phyloP scores from a whole-genome alignment of 2,797 vertebrate genomes.

The Oreochromis grahami region DNA sequence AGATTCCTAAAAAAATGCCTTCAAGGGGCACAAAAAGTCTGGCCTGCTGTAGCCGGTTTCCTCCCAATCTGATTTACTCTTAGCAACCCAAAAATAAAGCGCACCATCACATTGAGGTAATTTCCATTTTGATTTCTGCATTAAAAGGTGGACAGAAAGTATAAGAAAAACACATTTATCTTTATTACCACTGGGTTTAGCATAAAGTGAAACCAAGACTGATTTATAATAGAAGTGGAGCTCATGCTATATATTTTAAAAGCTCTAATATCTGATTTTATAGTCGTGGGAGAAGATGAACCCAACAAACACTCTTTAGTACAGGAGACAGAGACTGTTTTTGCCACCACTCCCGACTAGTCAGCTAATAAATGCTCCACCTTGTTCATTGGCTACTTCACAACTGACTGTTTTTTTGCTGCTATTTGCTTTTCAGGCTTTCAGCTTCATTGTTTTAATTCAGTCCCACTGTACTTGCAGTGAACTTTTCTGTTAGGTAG shows the following conservation, averaged over 20 bases:
- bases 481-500: neutral
- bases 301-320: neutral
- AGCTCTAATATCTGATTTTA: neutral
- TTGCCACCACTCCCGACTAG: neutral
- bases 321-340: neutral
- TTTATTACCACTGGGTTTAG: neutral
- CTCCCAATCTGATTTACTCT: neutral
- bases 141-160: neutral
- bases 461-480: neutral
- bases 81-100: slow-evolving; percentile 4
- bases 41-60: neutral
- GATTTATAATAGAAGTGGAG: neutral
- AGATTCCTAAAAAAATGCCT: slow-evolving; percentile 5
- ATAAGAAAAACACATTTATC: neutral
- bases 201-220: neutral
- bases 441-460: neutral
- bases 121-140: neutral
- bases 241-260: neutral
- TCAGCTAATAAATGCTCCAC: neutral
- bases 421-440: neutral
- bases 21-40: neutral
- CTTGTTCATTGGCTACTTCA: neutral
- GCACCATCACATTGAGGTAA: neutral
- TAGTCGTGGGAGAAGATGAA: neutral
- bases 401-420: neutral